These are phyloP conservation scores for Aporrectodea caliginosa DNA, from an alignment of 1,140 invertebrate genomes.

Conservation along the genomic window DNA sequence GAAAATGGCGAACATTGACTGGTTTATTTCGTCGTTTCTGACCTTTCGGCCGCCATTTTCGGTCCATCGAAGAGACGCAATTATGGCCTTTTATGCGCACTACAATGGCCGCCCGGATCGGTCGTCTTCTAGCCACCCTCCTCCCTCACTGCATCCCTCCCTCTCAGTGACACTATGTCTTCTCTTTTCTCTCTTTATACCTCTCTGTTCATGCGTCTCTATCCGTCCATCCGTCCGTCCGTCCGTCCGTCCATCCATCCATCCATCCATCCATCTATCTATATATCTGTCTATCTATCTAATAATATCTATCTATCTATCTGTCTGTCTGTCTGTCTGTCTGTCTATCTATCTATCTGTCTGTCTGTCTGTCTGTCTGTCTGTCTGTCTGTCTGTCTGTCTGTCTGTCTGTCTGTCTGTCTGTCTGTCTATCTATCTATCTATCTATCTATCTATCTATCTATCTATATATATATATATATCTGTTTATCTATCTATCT, in stretches of 20 bases:
- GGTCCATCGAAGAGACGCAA: too few species aligned
- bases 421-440: neutral
- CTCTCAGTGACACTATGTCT: neutral
- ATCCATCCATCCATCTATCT: neutral
- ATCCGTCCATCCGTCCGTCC: neutral
- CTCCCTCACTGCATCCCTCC: too few species aligned
- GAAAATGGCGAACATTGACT: too few species aligned
- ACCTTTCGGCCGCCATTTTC: too few species aligned
- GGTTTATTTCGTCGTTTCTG: too few species aligned
- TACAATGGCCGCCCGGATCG: too few species aligned
- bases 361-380: neutral
- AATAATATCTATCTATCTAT: neutral
- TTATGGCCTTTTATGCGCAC: too few species aligned
- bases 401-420: neutral
- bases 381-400: neutral
- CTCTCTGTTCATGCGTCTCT: neutral
- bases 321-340: neutral
- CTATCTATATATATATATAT: too few species aligned
- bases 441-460: neutral
- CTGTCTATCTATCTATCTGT: neutral
- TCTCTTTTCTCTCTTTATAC: neutral
- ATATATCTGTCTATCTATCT: neutral
- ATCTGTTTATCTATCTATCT: too few species aligned
- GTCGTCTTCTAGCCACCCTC: too few species aligned
- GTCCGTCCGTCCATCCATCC: neutral